phyloP scores from a whole-genome alignment of 2,113 vertebrate genomes.

The Oriolus oriolus region DNA sequence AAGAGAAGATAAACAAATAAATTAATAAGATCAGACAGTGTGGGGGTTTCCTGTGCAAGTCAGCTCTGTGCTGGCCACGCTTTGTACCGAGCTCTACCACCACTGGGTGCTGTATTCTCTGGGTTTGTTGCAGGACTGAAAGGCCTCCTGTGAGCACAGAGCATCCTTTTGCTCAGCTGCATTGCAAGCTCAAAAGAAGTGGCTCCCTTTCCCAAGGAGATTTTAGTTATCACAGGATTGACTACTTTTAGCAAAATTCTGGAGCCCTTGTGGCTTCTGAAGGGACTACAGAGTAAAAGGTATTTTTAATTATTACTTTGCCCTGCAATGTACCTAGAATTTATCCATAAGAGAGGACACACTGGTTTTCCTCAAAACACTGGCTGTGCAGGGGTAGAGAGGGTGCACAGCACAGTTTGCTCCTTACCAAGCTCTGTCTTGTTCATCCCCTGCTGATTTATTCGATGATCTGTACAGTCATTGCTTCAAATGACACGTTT shows the following conservation, averaged over 20 bases:
- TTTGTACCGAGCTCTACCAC: background rate
- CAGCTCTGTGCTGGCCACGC: background rate
- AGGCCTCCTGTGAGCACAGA: background rate
- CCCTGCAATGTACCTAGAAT: background rate
- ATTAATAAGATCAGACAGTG: background rate
- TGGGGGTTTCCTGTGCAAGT: background rate
- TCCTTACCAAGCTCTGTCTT: background rate
- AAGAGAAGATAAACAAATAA: background rate
- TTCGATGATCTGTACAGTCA: background rate
- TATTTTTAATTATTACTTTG: background rate
- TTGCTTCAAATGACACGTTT: background rate
- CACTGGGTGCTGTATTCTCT: background rate
- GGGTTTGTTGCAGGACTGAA: background rate
- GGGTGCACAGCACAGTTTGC: accelerated
- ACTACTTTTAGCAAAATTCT: background rate
- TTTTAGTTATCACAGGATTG: background rate
- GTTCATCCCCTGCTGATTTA: background rate
- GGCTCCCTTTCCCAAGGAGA: background rate
- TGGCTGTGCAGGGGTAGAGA: background rate
- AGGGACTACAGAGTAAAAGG: background rate
- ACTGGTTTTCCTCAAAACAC: background rate
- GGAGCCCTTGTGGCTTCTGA: background rate
- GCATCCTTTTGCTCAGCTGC: background rate
- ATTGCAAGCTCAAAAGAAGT: background rate
- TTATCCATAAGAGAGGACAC: background rate